A percentile compares a stretch with the other conserved stretches of the same genome.
Evolutionary conservation across 1,140 invertebrate genomes (phyloP).

Genomic region (Leptinotarsa undecemlineata): DNA sequence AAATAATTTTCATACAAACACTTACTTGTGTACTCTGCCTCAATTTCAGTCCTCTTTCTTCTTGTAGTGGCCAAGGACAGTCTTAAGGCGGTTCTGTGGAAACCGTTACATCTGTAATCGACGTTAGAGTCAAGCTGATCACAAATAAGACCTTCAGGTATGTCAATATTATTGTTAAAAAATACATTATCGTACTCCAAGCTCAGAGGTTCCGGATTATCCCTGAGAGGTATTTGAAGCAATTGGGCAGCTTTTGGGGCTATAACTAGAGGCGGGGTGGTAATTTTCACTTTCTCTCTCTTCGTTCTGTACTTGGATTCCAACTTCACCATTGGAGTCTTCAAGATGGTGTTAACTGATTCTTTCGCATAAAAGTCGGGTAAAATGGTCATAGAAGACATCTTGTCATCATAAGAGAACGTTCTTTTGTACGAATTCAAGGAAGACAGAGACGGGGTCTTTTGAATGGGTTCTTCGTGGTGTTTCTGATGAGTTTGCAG

Average conservation of each 20-base stretch:
- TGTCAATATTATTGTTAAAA: constrained; percentile 1
- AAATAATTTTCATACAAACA: not conserved
- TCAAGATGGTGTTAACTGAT: constrained; percentile 53
- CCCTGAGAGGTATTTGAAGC: constrained; percentile 58
- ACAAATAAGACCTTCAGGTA: not conserved
- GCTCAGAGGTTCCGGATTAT: constrained; percentile 42
- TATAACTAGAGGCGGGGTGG: constrained; percentile 57
- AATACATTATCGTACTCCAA: constrained; percentile 25
- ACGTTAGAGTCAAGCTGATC: constrained; percentile 29
- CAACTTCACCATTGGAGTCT: constrained; percentile 57
- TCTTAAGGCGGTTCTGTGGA: constrained; percentile 42
- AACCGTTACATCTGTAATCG: constrained; percentile 41
- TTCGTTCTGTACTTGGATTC: constrained; percentile 38
- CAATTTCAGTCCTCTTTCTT: not conserved
- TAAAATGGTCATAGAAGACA: not conserved
- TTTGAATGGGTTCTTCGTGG: constrained; percentile 50
- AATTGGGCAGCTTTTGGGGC: constrained; percentile 63
- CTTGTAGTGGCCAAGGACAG: constrained; percentile 38
- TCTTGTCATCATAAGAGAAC: constrained; percentile 33
- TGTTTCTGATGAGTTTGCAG: constrained; percentile 53
- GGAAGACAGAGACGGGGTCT: constrained; percentile 54
- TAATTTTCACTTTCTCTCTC: constrained; percentile 37
- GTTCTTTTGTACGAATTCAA: constrained; percentile 54
- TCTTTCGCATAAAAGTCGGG: constrained; percentile 19
- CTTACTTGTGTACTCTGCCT: not conserved